Evolutionary conservation across 2,797 vertebrate genomes (phyloP), one percentile per base, ranked within the genome.

Genomic region (Manis javanica): DNA sequence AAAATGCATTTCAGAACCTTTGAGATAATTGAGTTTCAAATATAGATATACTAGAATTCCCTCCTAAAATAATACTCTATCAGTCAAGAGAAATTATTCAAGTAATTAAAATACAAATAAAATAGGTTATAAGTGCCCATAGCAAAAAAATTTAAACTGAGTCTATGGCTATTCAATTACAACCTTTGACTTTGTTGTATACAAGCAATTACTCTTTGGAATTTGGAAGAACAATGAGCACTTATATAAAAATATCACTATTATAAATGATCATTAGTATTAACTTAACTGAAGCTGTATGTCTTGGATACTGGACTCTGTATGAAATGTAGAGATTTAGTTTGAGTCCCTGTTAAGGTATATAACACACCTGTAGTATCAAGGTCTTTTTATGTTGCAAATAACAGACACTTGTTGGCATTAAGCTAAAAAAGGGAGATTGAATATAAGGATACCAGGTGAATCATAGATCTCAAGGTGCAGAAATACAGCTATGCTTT

Each of bases 81-180:
- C 83, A 55, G 31, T 68, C 3, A 63, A 84, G 15, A 51, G 19
- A 72, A 87, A n/a, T 78, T 3, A 82, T 64, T 57, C 53, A 13
- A 84, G 26, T 85, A 82, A 82, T 61, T 82, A 63, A 72, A 96
- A 89, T 14, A 61, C 68, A n/a, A 64, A 49, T 77, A 83, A 81
- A 85, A 75, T 72, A 49, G 10, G 10, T 69, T 86, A 89, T 61
- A 82, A 85, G 39, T 71, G 19, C 31, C 24, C 4, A 61, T 69
- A 26, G 31, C 9, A 84, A 68, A 87, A 81, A 34, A n/a, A 4
- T 19, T 69, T 90, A 46, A 15, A 88, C 13, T 7, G 2, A 88
- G 29, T 79, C 19, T 92, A 39, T 82, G 49, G 34, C 2, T 61
- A 9, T 39, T 93, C 6, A 95, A 61, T 69, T 42, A 74, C 16